phyloP scores from a whole-genome alignment of 2,797 vertebrate genomes.

The Gambelia wislizenii region DNA sequence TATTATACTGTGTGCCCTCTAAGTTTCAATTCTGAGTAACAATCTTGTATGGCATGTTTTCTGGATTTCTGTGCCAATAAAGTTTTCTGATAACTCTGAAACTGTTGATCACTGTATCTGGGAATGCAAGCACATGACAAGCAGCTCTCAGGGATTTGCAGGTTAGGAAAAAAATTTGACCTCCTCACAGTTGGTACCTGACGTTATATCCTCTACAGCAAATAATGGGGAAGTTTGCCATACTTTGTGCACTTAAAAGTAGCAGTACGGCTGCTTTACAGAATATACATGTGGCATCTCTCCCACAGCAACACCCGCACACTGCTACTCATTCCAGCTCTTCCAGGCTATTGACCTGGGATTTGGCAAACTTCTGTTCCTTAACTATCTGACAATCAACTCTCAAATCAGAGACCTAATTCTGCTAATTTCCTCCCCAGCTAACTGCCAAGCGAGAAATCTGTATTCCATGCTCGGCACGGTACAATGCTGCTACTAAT shows the following conservation, averaged over 20 bases:
- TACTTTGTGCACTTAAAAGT: not conserved
- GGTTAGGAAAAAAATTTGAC: not conserved
- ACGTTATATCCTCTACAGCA: not conserved
- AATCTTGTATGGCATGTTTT: no score
- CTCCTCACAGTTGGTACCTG: not conserved
- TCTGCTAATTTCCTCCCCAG: not conserved
- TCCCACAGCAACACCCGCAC: not conserved
- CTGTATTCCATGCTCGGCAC: not conserved
- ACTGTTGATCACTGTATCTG: no score
- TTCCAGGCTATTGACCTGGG: not conserved
- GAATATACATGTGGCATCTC: not conserved
- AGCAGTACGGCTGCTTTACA: not conserved
- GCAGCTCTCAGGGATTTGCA: not conserved
- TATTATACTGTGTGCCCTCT: no score
- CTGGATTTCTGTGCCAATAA: no score
- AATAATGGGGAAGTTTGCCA: not conserved
- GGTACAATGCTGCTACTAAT: constrained; percentile 33
- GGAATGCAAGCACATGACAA: no score
- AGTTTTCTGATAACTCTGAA: no score
- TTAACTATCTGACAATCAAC: not conserved
- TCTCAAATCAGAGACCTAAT: not conserved
- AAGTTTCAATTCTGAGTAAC: no score
- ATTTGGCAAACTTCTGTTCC: constrained; percentile 19
- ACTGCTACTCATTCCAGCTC: not conserved
- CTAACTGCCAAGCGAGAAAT: not conserved